Conservation (phyloP, 1,140 invertebrate species). For the Pogonognathellus flavescens region DNA sequence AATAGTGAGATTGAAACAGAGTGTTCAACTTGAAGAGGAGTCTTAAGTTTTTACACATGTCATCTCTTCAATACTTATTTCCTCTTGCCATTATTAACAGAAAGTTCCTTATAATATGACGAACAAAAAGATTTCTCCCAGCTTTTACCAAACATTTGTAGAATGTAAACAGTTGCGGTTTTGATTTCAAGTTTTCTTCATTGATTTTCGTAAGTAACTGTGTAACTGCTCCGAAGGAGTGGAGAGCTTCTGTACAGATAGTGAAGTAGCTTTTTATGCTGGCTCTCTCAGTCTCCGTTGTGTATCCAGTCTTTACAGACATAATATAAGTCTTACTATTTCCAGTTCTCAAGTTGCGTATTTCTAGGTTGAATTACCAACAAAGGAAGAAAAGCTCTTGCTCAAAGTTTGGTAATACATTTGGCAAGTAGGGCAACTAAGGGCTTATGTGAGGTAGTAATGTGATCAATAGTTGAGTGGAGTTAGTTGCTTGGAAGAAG, state of each 20-base stretch:
- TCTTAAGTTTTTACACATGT: no score
- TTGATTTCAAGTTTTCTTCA: slow-evolving; percentile 24
- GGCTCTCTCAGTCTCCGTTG: not conserved
- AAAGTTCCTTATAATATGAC: no score
- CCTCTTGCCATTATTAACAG: no score
- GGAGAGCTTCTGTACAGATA: not conserved
- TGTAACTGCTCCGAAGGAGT: no score
- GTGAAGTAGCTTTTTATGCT: not conserved
- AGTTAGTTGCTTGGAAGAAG: not conserved
- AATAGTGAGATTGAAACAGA: no score
- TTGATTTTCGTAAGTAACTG: not conserved
- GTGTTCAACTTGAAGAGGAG: no score
- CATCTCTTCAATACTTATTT: no score
- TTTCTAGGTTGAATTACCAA: not conserved
- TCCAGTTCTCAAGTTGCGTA: not conserved
- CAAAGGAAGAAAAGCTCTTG: not conserved
- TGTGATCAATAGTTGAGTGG: slow-evolving; percentile 35
- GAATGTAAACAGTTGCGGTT: not conserved
- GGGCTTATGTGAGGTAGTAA: slow-evolving; percentile 11
- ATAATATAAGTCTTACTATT: no score
- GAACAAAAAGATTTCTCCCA: no score
- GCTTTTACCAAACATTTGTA: no score
- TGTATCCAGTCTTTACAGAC: not conserved
- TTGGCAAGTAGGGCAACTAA: slow-evolving; percentile 42
- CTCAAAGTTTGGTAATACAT: slow-evolving; percentile 34